phyloP scores from a whole-genome alignment of 2,888 invertebrate species.

The Rotaria sp. region DNA sequence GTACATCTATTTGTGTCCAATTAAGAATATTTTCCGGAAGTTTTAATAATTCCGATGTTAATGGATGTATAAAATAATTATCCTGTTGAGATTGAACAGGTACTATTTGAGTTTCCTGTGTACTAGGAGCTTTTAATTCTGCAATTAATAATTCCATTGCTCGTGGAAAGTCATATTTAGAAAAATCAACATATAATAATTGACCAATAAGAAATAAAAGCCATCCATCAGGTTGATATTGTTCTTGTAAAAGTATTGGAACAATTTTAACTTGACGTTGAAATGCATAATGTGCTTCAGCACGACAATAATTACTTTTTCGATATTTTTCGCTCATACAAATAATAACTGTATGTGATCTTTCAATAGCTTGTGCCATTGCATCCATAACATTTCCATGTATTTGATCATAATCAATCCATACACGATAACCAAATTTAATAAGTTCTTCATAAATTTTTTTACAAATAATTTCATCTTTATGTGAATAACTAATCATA shows the following conservation, averaged over 20 bases:
- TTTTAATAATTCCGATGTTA: background rate
- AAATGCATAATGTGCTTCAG: conserved; percentile 30
- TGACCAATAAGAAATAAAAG: background rate
- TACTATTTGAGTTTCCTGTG: background rate
- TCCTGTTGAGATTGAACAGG: background rate
- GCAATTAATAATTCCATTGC: background rate
- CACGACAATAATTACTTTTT: conserved; percentile 22
- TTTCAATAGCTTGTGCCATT: conserved; percentile 29
- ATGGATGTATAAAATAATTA: background rate
- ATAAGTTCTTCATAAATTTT: background rate
- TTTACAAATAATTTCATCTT: background rate
- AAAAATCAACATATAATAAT: background rate
- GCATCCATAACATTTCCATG: conserved; percentile 8
- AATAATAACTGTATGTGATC: background rate
- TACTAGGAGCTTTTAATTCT: background rate
- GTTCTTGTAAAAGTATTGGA: conserved; percentile 7
- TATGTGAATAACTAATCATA: conserved; percentile 31
- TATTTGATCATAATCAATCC: conserved; percentile 24
- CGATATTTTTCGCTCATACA: conserved; percentile 21
- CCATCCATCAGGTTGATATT: conserved; percentile 30
- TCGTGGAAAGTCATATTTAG: background rate
- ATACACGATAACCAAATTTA: background rate
- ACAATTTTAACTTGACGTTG: background rate
- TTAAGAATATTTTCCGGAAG: background rate
- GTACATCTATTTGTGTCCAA: background rate